phyloP scores from a whole-genome alignment of 2,888 invertebrate species.

The Sinopyrophorus schimmeli region DNA sequence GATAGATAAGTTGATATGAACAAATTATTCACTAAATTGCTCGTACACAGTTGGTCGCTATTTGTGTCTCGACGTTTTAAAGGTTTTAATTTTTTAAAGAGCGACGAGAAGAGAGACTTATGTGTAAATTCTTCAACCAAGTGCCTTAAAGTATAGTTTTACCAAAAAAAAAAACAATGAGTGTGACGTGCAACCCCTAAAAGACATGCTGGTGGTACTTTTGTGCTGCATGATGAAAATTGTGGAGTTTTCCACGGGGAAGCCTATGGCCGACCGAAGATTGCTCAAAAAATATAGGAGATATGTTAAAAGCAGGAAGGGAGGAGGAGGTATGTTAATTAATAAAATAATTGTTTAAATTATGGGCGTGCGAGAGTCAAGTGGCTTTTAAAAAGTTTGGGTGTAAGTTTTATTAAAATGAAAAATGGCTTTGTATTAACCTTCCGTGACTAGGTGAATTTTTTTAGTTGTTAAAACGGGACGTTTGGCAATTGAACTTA shows the following conservation, averaged over 20 bases:
- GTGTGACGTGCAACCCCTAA: conserved; percentile 39
- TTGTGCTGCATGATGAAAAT: conserved; percentile 66
- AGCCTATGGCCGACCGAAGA: conserved; percentile 34
- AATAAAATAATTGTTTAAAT: too few species aligned
- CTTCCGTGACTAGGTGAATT: too few species aligned
- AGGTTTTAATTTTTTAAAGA: background rate
- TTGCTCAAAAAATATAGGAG: conserved; percentile 32
- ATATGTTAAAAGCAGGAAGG: conserved; percentile 37
- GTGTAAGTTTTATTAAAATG: too few species aligned
- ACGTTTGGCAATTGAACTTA: too few species aligned
- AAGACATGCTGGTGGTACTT: conserved; percentile 61
- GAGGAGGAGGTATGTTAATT: too few species aligned
- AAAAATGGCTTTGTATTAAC: too few species aligned
- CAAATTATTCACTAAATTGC: conserved; percentile 22
- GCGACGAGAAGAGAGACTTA: background rate
- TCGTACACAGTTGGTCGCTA: background rate
- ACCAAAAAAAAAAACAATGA: conserved; percentile 25
- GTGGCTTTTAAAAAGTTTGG: too few species aligned
- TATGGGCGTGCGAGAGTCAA: too few species aligned
- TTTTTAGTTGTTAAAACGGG: too few species aligned
- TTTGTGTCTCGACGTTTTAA: background rate
- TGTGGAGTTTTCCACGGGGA: conserved; percentile 59
- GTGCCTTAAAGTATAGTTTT: background rate
- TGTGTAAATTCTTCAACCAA: background rate
- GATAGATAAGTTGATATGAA: conserved; percentile 24